Conservation (phyloP, 1,140 invertebrate genomes). For the Musca vetustissima region DNA sequence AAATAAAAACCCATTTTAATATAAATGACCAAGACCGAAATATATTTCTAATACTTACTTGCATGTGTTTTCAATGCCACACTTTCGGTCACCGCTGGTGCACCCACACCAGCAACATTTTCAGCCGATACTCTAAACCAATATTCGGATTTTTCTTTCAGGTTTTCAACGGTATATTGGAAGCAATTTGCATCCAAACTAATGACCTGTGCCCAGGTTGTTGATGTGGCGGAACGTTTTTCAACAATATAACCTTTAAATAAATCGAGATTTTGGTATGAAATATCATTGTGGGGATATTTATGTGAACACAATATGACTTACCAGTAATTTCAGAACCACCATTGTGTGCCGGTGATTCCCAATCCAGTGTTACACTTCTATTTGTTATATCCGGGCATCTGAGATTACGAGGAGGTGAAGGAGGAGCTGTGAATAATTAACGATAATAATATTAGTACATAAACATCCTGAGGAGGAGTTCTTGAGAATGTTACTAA, state of each 20-base stretch:
- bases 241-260: conserved; percentile 87
- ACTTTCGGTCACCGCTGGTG: conserved; percentile 74
- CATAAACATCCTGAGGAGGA: too few species aligned
- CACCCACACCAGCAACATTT: conserved; percentile 83
- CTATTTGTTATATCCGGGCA: conserved; percentile 80
- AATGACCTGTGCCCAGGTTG: conserved; percentile 87
- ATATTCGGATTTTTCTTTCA: conserved; percentile 87
- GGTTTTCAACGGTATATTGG: conserved; percentile 80
- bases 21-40: background rate
- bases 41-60: conserved; percentile 67
- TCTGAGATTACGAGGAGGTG: conserved; percentile 74
- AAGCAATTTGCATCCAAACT: conserved; percentile 77
- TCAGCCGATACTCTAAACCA: conserved; percentile 90
- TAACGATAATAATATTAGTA: background rate
- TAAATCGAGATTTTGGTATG: conserved; percentile 11
- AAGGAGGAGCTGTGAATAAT: conserved; percentile 70
- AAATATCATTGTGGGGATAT: background rate
- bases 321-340: conserved; percentile 82
- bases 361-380: conserved; percentile 85
- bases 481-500: background rate
- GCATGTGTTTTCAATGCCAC: conserved; percentile 91
- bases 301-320: background rate
- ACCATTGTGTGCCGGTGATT: conserved; percentile 79
- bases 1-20: too few species aligned
- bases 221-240: conserved; percentile 72